Evolutionary conservation across 37 sponge, comb jelly and placozoan genomes (phyloP).

Genomic region (Aplysina aerophoba): DNA sequence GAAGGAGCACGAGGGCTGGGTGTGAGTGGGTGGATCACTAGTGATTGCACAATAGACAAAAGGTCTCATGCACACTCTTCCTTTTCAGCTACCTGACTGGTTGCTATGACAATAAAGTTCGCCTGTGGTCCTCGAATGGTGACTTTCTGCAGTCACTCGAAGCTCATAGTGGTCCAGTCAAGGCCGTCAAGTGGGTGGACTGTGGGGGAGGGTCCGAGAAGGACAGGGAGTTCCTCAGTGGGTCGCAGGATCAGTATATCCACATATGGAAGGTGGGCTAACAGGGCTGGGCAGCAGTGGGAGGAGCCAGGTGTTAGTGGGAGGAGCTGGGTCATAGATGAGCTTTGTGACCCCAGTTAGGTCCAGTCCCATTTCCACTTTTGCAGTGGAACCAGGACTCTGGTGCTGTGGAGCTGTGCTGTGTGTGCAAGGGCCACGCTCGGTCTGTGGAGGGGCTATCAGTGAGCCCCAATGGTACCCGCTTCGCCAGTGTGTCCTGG

Average conservation of each 20-base stretch:
- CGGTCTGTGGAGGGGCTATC: conserved; percentile 74
- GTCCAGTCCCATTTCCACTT: too few species aligned
- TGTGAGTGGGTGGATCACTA: too few species aligned
- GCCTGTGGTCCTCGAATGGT: conserved; percentile 69
- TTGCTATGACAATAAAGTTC: conserved; percentile 72
- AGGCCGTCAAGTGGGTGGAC: conserved; percentile 67
- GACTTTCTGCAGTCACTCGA: conserved; percentile 2
- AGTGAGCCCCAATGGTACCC: conserved; percentile 42
- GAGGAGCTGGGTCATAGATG: too few species aligned
- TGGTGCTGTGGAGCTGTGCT: neutral
- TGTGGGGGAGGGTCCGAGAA: too few species aligned
- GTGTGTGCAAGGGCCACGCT: conserved; percentile 78
- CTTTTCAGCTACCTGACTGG: conserved; percentile 72
- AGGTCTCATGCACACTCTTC: neutral
- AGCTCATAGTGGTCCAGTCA: conserved; percentile 66
- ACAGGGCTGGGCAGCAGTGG: too few species aligned
- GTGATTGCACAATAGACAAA: too few species aligned
- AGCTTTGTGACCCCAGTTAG: too few species aligned
- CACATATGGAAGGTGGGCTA: conserved; percentile 62
- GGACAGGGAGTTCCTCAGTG: conserved; percentile 57
- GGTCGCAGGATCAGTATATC: conserved; percentile 81
- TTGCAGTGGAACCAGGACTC: conserved; percentile 22
- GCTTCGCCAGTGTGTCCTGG: conserved; percentile 43
- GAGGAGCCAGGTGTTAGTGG: too few species aligned
- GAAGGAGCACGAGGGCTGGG: too few species aligned